These are phyloP conservation scores for Amyelois transitella DNA, from an alignment of 1,140 invertebrate species.

Conservation along the genomic window DNA sequence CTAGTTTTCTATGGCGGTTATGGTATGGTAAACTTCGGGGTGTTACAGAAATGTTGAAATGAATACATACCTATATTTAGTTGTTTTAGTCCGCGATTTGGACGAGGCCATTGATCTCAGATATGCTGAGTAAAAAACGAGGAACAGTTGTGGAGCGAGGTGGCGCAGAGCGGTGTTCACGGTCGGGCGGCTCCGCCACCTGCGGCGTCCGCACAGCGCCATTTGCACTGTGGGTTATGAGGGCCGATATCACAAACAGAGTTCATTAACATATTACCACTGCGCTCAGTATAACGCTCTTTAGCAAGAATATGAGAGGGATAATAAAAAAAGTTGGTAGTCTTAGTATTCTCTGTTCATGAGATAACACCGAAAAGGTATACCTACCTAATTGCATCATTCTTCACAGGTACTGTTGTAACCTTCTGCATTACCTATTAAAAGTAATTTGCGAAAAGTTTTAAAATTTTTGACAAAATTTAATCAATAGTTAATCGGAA, in stretches of 20 bases:
- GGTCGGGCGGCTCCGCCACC: slow-evolving; percentile 63
- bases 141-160: slow-evolving; percentile 57
- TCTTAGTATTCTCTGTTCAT: no score
- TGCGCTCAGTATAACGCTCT: neutral
- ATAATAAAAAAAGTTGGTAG: no score
- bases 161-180: slow-evolving; percentile 52
- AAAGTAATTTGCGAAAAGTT: no score
- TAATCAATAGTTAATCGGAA: no score
- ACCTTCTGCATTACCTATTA: neutral
- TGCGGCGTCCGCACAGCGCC: slow-evolving; percentile 31
- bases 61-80: slow-evolving; percentile 15
- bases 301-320: no score
- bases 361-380: no score
- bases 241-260: slow-evolving; percentile 17
- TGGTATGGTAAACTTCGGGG: slow-evolving; percentile 14
- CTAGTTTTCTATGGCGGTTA: neutral
- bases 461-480: no score
- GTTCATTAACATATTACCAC: slow-evolving; percentile 10
- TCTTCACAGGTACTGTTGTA: neutral
- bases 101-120: slow-evolving; percentile 50
- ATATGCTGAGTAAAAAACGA: slow-evolving; percentile 42
- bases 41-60: slow-evolving; percentile 18
- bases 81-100: slow-evolving; percentile 16
- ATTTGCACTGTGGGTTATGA: neutral
- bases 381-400: no score